Evolutionary conservation across 2,797 vertebrate genomes (phyloP).

Genomic region (Euphonia xanthogaster): DNA sequence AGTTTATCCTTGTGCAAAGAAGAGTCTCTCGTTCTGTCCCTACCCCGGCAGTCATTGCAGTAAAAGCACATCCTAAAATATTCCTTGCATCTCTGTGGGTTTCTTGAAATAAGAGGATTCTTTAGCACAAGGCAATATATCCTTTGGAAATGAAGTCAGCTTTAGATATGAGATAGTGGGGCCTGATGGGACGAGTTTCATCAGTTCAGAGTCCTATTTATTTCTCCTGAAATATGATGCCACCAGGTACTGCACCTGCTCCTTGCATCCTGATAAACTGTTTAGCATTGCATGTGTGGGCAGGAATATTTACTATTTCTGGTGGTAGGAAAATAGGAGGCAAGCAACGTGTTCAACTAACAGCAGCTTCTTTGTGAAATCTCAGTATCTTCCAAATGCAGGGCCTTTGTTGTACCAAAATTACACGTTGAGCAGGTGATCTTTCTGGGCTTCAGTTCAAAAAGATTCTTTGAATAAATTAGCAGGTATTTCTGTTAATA

Average conservation of each 20-base stretch:
- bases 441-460: slow-evolving; percentile 24
- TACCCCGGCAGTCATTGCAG: neutral
- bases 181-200: slow-evolving; percentile 12
- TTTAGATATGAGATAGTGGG: neutral
- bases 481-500: neutral
- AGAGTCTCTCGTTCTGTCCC: neutral
- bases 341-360: neutral
- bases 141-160: slow-evolving; percentile 29
- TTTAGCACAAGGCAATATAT: neutral
- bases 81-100: neutral
- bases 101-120: neutral
- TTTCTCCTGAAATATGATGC: slow-evolving; percentile 38
- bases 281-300: neutral
- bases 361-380: neutral
- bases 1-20: neutral
- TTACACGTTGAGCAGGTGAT: neutral
- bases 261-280: slow-evolving; percentile 43
- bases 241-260: slow-evolving; percentile 49
- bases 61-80: neutral
- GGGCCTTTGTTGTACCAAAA: neutral
- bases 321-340: neutral
- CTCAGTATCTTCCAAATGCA: neutral
- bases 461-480: neutral
- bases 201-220: slow-evolving; percentile 9
- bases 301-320: slow-evolving; percentile 6